Percentiles rank a stretch among this genome's conserved stretches.
Evolutionary conservation across 2,888 invertebrate species (phyloP).

Genomic region (Phytoseiulus persimilis): DNA sequence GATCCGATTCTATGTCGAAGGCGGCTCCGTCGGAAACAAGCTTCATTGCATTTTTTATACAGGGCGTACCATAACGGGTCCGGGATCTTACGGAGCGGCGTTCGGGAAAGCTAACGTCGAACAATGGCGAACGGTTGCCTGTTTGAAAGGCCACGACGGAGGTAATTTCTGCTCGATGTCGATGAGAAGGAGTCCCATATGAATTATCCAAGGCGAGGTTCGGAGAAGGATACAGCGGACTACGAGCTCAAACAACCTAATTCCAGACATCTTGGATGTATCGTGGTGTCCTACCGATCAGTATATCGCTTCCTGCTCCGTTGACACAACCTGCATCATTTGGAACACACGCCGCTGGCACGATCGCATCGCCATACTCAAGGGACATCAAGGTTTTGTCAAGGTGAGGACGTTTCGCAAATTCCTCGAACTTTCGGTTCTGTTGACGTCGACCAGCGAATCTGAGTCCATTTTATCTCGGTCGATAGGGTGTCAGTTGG

Average conservation of each 20-base stretch:
- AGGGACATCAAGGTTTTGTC: slow-evolving; percentile 79
- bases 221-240: too few species aligned
- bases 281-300: slow-evolving; percentile 92
- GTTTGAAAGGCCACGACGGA: slow-evolving; percentile 79
- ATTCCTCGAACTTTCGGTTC: too few species aligned
- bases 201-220: slow-evolving; percentile 50
- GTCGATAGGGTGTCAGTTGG: slow-evolving; percentile 74
- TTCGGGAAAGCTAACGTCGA: slow-evolving; percentile 65
- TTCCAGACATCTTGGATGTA: slow-evolving; percentile 77
- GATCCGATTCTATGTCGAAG: not conserved
- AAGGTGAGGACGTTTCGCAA: slow-evolving; percentile 54
- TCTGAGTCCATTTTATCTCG: too few species aligned
- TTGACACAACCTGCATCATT: slow-evolving; percentile 92
- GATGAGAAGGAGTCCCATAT: slow-evolving; percentile 53
- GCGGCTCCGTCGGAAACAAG: not conserved
- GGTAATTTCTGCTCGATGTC: slow-evolving; percentile 52
- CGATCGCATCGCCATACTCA: slow-evolving; percentile 63
- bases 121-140: slow-evolving; percentile 81
- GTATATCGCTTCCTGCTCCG: slow-evolving; percentile 90
- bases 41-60: not conserved
- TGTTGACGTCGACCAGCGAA: too few species aligned
- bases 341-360: slow-evolving; percentile 90
- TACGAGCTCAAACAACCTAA: too few species aligned
- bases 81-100: slow-evolving; percentile 56
- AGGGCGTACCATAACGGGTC: slow-evolving; percentile 40